phyloP scores from a whole-genome alignment of 1,140 invertebrate species.

The Apis mellifera region DNA sequence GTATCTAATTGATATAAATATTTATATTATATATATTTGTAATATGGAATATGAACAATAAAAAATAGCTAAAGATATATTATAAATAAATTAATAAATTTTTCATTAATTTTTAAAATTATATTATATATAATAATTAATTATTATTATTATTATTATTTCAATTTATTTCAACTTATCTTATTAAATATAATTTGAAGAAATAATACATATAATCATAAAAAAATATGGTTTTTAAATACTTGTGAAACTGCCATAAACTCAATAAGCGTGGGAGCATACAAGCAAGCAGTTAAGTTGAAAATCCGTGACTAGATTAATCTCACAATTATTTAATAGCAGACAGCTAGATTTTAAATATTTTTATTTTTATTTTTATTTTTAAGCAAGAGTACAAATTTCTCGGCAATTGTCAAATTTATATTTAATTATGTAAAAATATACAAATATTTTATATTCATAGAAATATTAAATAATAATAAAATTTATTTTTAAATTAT shows the following conservation, averaged over 20 bases:
- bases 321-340: constrained; percentile 61
- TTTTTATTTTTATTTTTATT: constrained; percentile 65
- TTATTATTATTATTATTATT: too few species aligned
- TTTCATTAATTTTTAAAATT: neutral
- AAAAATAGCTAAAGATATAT: neutral
- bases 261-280: neutral
- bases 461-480: neutral
- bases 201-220: too few species aligned
- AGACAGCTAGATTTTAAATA: constrained; percentile 78
- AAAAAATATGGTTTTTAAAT: neutral
- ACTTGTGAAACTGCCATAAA: neutral
- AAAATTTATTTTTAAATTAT: too few species aligned
- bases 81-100: neutral
- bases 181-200: too few species aligned
- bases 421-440: neutral
- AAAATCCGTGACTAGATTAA: constrained; percentile 23
- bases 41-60: neutral
- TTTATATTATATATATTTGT: neutral
- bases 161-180: too few species aligned
- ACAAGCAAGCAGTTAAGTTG: neutral
- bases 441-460: neutral
- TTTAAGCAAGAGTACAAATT: constrained; percentile 1
- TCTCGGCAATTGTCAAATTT: constrained; percentile 30
- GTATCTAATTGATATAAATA: neutral
- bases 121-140: neutral